Conservation (phyloP, 2,797 vertebrate genomes). For the Aphelocoma californica region DNA sequence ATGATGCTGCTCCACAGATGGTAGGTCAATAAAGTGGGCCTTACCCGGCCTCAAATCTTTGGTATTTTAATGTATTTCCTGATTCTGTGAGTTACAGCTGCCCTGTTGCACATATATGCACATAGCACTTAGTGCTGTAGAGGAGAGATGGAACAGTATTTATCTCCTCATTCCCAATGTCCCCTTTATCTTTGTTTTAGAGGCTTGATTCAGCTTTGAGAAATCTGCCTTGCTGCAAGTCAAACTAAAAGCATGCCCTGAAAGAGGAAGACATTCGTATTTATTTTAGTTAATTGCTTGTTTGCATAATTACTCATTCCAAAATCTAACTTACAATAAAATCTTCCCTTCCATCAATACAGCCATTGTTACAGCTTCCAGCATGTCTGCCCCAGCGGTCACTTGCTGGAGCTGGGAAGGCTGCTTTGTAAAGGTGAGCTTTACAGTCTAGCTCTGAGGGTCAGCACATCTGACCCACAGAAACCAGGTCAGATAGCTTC, state of each 20-base stretch:
- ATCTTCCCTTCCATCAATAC: constrained; percentile 27
- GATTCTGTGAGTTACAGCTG: constrained; percentile 38
- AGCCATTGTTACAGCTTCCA: constrained; percentile 32
- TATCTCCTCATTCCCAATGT: neutral
- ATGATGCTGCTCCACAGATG: neutral
- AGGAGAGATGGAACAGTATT: neutral
- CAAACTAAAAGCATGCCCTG: neutral
- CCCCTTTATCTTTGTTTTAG: constrained; percentile 5
- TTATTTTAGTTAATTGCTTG: constrained; percentile 56
- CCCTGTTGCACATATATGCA: neutral
- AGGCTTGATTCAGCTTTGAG: neutral
- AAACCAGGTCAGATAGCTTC: neutral
- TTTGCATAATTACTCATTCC: constrained; percentile 56
- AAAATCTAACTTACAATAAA: constrained; percentile 35
- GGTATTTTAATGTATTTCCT: constrained; percentile 47
- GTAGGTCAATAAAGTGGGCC: neutral
- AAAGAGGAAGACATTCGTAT: constrained; percentile 12
- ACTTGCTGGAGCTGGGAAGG: neutral
- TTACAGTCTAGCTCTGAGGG: neutral
- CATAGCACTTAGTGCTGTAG: neutral
- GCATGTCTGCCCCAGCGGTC: neutral
- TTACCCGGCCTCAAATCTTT: neutral
- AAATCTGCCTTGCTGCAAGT: constrained; percentile 15
- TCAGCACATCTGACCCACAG: neutral
- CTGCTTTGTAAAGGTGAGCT: constrained; percentile 33